These are phyloP conservation scores for Harmothoe impar DNA, from an alignment of 2,888 invertebrate genomes.

Conservation along the genomic window DNA sequence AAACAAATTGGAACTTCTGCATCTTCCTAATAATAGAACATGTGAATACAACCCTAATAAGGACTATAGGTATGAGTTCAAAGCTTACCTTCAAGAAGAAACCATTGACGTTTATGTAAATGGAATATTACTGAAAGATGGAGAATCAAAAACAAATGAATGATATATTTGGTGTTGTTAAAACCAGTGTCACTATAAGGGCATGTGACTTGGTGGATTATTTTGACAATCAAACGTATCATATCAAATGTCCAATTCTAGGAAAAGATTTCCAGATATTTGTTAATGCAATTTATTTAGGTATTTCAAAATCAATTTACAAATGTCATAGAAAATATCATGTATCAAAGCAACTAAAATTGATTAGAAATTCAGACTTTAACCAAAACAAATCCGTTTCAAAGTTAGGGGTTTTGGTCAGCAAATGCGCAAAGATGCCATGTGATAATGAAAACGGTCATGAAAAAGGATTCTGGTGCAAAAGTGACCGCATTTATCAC, in stretches of 20 bases:
- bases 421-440: too few relatives aligned
- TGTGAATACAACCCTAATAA: neutral
- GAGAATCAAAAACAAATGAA: neutral
- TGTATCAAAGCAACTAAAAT: neutral
- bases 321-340: neutral
- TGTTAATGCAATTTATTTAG: neutral
- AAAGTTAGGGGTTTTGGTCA: neutral
- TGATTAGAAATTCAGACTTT: neutral
- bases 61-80: neutral
- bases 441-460: neutral
- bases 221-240: too few relatives aligned
- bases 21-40: too few relatives aligned
- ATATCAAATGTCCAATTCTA: too few relatives aligned
- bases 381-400: neutral
- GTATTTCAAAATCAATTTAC: neutral
- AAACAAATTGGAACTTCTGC: neutral
- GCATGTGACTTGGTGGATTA: too few relatives aligned
- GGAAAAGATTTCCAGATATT: neutral
- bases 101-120: neutral
- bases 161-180: too few relatives aligned
- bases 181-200: too few relatives aligned
- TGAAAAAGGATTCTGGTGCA: neutral
- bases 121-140: neutral
- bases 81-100: neutral
- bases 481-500: neutral